Conservation (phyloP, 2,888 invertebrate genomes). For the Dynastes tityus region DNA sequence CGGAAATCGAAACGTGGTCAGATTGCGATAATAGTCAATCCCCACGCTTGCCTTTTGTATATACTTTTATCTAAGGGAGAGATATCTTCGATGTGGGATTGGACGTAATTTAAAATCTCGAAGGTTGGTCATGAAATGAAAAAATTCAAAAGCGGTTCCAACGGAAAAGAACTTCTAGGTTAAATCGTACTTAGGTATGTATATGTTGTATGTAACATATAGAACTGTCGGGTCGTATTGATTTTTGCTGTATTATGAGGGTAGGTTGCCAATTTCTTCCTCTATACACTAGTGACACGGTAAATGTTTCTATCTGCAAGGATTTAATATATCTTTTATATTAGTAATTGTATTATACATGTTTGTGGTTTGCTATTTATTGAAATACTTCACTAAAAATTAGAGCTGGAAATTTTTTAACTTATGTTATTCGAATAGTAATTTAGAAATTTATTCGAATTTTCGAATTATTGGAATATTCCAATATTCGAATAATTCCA, state of each 20-base stretch:
- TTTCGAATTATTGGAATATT: too few relatives aligned
- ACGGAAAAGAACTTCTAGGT: background rate
- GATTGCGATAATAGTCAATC: background rate
- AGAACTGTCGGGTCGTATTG: conserved; percentile 7
- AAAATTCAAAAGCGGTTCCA: conserved; percentile 10
- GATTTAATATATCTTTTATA: too few relatives aligned
- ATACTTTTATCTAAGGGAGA: background rate
- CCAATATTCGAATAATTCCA: too few relatives aligned
- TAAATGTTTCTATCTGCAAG: background rate
- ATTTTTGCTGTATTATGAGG: conserved; percentile 13
- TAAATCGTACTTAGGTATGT: background rate
- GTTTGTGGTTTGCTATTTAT: too few relatives aligned
- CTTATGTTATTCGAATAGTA: too few relatives aligned
- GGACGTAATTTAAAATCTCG: conserved; percentile 23
- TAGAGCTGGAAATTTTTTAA: too few relatives aligned
- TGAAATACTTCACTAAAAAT: too few relatives aligned
- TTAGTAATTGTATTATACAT: too few relatives aligned
- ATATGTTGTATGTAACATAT: background rate
- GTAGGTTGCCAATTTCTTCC: conserved; percentile 17
- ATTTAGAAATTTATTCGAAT: too few relatives aligned
- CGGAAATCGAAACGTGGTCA: too few relatives aligned
- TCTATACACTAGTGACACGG: background rate
- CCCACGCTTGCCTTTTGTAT: background rate
- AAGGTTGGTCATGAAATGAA: conserved; percentile 1
- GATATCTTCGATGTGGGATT: background rate